A percentile compares a stretch with the other conserved stretches of the same genome.
These are phyloP conservation scores for Chromis chromis DNA, from an alignment of 2,797 vertebrate genomes.

Conservation along the genomic window DNA sequence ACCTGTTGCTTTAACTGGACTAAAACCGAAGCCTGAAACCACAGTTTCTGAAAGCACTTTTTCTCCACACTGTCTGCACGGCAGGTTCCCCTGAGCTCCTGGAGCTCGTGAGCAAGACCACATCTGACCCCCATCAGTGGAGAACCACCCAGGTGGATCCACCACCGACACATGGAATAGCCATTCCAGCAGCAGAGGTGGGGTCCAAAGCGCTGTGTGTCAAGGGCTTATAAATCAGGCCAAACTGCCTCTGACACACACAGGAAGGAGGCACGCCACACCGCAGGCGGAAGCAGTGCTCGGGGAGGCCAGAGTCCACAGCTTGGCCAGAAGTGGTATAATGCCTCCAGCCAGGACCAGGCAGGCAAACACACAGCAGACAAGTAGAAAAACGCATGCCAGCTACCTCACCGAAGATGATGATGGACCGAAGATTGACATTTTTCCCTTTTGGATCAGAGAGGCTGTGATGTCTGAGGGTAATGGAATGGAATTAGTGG, in stretches of 20 bases:
- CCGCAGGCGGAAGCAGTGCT: constrained; percentile 72
- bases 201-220: constrained; percentile 76
- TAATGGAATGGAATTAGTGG: constrained; percentile 41
- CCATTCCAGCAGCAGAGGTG: constrained; percentile 79
- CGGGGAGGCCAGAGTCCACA: constrained; percentile 73
- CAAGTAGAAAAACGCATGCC: constrained; percentile 58
- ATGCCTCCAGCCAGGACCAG: constrained; percentile 54
- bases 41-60: constrained; percentile 58
- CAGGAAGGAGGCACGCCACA: constrained; percentile 80
- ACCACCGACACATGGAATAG: constrained; percentile 84
- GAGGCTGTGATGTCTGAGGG: constrained; percentile 50
- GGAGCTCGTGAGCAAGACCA: constrained; percentile 71
- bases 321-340: constrained; percentile 61
- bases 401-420: constrained; percentile 46
- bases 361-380: constrained; percentile 61
- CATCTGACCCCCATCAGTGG: constrained; percentile 84
- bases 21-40: constrained; percentile 31
- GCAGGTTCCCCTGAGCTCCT: constrained; percentile 68
- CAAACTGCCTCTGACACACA: constrained; percentile 81
- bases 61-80: constrained; percentile 59
- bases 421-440: constrained; percentile 37
- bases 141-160: constrained; percentile 84
- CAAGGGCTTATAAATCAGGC: constrained; percentile 83
- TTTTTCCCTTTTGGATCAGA: constrained; percentile 42
- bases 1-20: constrained; percentile 40